These are phyloP conservation scores for Drosophila equinoxialis DNA, from an alignment of 1,140 invertebrate species.

Conservation along the genomic window DNA sequence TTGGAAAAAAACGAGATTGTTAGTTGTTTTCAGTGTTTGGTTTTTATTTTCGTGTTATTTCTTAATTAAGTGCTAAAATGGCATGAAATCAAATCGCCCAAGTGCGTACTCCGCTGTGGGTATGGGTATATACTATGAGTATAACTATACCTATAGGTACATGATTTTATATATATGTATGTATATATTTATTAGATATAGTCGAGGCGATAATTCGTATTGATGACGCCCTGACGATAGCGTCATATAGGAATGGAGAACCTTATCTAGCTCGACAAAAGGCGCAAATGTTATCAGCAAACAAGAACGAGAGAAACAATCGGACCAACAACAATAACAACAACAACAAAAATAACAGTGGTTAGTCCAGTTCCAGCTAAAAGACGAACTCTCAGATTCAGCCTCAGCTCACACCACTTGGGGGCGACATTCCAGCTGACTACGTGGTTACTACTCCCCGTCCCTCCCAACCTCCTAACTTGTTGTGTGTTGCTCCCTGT, in stretches of 20 bases:
- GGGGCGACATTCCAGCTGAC: slow-evolving; percentile 48
- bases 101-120: slow-evolving; percentile 16
- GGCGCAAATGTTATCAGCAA: slow-evolving; percentile 76
- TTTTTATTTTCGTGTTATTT: slow-evolving; percentile 54
- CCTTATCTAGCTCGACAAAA: slow-evolving; percentile 65
- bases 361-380: slow-evolving; percentile 14
- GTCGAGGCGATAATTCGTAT: slow-evolving; percentile 36
- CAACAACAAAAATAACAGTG: slow-evolving; percentile 30
- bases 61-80: slow-evolving; percentile 75
- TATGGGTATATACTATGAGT: slow-evolving; percentile 4
- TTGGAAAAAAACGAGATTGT: slow-evolving; percentile 11
- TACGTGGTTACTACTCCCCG: background rate
- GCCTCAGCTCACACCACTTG: slow-evolving; percentile 20
- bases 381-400: background rate
- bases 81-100: slow-evolving; percentile 65
- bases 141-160: slow-evolving; percentile 13
- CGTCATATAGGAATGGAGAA: slow-evolving; percentile 47
- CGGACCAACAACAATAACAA: slow-evolving; percentile 28
- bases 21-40: slow-evolving; percentile 39
- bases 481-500: background rate
- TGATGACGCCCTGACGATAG: slow-evolving; percentile 63
- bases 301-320: slow-evolving; percentile 38
- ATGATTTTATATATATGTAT: background rate
- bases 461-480: background rate
- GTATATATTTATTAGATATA: slow-evolving; percentile 14